A percentile compares a stretch with the other conserved stretches of the same genome.
phyloP scores from a whole-genome alignment of 2,888 invertebrate genomes.

The Geotrupes spiniger region DNA sequence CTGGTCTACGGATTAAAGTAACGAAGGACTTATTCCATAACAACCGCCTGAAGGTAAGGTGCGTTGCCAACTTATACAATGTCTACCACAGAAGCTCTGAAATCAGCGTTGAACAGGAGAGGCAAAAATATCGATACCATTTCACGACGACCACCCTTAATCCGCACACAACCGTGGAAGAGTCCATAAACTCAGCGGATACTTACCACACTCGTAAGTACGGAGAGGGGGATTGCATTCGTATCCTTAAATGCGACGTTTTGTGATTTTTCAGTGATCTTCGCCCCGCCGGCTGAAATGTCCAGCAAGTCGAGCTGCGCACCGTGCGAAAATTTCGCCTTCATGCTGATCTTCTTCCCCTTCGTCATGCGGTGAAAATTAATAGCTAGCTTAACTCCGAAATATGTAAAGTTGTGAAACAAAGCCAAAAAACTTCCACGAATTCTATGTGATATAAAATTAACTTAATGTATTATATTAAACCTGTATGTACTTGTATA shows the following conservation, averaged over 20 bases:
- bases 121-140: constrained; percentile 23
- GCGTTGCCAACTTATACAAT: constrained; percentile 64
- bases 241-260: too few species aligned
- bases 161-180: too few species aligned
- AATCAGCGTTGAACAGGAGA: constrained; percentile 61
- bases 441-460: constrained; percentile 29
- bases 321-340: background rate
- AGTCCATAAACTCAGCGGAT: too few species aligned
- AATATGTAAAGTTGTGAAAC: constrained; percentile 9
- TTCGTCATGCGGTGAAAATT: constrained; percentile 15
- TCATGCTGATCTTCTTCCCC: constrained; percentile 7
- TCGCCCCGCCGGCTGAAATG: constrained; percentile 16
- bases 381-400: background rate
- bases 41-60: constrained; percentile 55
- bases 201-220: too few species aligned
- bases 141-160: constrained; percentile 5
- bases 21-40: constrained; percentile 39
- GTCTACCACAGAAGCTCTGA: constrained; percentile 68
- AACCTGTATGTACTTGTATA: constrained; percentile 21
- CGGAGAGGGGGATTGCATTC: too few species aligned
- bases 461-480: constrained; percentile 21
- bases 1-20: constrained; percentile 41
- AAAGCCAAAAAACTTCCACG: constrained; percentile 27
- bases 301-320: background rate
- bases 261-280: constrained; percentile 17